A percentile compares a stretch with the other conserved stretches of the same genome.
Evolutionary conservation across 2,113 vertebrate species (phyloP).

Genomic region (Ptychochromis oligacanthus): DNA sequence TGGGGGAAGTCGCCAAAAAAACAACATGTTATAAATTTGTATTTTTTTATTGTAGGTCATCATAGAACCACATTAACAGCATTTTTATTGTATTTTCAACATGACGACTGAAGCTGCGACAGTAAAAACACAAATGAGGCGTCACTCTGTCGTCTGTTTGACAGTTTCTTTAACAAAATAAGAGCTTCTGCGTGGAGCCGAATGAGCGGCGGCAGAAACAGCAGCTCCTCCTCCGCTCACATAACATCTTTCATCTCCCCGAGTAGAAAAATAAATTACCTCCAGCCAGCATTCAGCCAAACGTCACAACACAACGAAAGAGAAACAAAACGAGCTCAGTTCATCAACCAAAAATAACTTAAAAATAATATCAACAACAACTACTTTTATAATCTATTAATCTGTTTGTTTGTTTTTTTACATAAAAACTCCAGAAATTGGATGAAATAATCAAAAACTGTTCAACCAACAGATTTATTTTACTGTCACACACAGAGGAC

Average conservation of each 20-base stretch:
- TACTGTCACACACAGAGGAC: not conserved
- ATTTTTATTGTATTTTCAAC: not conserved
- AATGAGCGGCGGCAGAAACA: not conserved
- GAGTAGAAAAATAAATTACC: slow-evolving; percentile 21
- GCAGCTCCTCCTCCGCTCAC: not conserved
- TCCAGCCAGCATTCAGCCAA: not conserved
- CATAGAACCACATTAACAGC: not conserved
- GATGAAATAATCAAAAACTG: not conserved
- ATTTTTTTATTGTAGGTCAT: not conserved
- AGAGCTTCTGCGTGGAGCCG: not conserved
- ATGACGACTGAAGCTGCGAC: not conserved
- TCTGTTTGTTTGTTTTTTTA: not conserved
- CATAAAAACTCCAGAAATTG: too few relatives aligned
- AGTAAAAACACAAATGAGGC: not conserved
- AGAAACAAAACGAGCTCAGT: not conserved
- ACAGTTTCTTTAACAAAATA: slow-evolving; percentile 10
- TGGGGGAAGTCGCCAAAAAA: too few relatives aligned
- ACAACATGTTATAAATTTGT: too few relatives aligned
- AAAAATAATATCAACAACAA: not conserved
- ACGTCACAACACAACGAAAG: not conserved
- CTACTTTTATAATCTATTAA: not conserved
- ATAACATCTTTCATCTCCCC: not conserved
- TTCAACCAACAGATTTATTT: not conserved
- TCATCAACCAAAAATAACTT: too few relatives aligned
- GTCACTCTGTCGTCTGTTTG: not conserved